Evolutionary conservation across 2,888 invertebrate species (phyloP).

Genomic region (Rotaria magnacalcarata): DNA sequence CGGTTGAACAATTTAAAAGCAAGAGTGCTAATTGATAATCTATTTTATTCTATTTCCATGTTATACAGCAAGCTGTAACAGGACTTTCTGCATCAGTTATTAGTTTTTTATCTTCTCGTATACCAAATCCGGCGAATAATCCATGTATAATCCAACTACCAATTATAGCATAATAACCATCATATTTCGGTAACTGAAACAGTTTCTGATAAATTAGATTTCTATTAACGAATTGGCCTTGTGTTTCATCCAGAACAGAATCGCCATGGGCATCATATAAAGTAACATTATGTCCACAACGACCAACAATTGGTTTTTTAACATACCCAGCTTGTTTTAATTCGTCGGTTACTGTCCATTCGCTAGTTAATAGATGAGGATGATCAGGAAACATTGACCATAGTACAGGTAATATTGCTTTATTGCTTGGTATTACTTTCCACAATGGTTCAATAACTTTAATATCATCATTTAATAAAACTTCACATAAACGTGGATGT

Average conservation of each 20-base stretch:
- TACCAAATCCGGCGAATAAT: constrained; percentile 7
- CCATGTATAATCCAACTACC: constrained; percentile 25
- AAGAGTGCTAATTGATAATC: background rate
- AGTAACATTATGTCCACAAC: constrained; percentile 34
- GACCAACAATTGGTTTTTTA: constrained; percentile 26
- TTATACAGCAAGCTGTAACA: constrained; percentile 23
- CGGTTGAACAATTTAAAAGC: background rate
- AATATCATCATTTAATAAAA: constrained; percentile 2
- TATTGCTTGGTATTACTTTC: constrained; percentile 30
- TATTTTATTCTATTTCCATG: background rate
- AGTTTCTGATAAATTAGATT: constrained; percentile 18
- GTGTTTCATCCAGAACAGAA: constrained; percentile 26
- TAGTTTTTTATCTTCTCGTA: constrained; percentile 36
- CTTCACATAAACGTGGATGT: constrained; percentile 26
- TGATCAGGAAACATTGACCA: constrained; percentile 37
- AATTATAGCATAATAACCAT: constrained; percentile 28
- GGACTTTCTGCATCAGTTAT: constrained; percentile 16
- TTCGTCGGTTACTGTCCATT: constrained; percentile 25
- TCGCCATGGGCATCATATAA: background rate
- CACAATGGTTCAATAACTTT: constrained; percentile 16
- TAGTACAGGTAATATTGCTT: constrained; percentile 22
- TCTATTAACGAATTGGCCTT: background rate
- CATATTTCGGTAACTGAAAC: background rate
- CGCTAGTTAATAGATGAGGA: constrained; percentile 1
- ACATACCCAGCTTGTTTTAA: background rate